A percentile compares a stretch with the other conserved stretches of the same genome.
phyloP scores from a whole-genome alignment of 2,888 invertebrate species.

The Cephus rjabovi region DNA sequence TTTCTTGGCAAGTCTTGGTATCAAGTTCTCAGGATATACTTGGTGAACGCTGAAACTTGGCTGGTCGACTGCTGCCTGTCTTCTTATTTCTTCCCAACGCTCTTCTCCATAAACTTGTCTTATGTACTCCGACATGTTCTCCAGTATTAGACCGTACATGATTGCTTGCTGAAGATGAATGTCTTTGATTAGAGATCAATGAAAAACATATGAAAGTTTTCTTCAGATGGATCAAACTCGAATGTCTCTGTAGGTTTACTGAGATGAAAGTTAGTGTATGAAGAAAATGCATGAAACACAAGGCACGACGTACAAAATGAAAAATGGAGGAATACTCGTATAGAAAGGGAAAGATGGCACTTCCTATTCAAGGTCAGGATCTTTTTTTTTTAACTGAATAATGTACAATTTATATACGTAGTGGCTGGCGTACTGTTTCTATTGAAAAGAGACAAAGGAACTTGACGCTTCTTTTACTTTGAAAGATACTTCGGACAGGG shows the following conservation, averaged over 20 bases:
- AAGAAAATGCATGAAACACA: not conserved
- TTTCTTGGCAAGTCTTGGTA: slow-evolving; percentile 86
- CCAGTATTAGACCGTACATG: slow-evolving; percentile 97
- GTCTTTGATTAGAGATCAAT: not conserved
- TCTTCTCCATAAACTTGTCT: slow-evolving; percentile 94
- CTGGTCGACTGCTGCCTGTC: slow-evolving; percentile 87
- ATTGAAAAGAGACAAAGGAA: not conserved
- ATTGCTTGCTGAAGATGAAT: not conserved
- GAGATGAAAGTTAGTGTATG: not conserved
- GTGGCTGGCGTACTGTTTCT: not conserved
- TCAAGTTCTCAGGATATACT: slow-evolving; percentile 91
- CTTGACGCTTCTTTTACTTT: not conserved
- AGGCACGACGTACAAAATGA: not conserved
- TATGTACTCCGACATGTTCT: slow-evolving; percentile 94
- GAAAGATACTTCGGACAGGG: not conserved
- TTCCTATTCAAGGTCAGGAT: not conserved
- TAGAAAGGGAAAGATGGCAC: not conserved
- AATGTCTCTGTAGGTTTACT: not conserved
- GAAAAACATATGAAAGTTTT: not conserved
- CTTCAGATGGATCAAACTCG: not conserved
- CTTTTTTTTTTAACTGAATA: not conserved
- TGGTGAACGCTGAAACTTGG: slow-evolving; percentile 92
- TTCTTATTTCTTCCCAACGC: slow-evolving; percentile 91
- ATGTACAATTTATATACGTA: not conserved
- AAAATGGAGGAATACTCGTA: not conserved